A percentile compares a stretch with the other conserved stretches of the same genome.
These are phyloP conservation scores for Tipula confusa DNA, from an alignment of 2,888 invertebrate genomes.

Conservation along the genomic window DNA sequence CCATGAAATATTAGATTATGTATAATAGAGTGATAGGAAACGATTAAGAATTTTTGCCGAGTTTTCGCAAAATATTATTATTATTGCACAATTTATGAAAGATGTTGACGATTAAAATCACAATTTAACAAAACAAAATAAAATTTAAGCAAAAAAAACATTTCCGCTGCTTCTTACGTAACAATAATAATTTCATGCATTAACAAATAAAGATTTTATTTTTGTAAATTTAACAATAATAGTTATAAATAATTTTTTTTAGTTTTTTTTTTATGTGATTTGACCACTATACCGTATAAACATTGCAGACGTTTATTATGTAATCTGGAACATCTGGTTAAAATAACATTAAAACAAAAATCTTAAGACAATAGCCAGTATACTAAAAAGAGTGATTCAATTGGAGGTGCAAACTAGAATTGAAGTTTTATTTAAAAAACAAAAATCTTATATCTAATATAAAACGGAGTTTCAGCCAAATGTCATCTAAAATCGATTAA, in stretches of 20 bases:
- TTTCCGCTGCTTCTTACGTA: neutral
- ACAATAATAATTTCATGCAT: constrained; percentile 6
- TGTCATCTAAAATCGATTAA: too few relatives aligned
- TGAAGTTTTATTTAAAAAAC: too few relatives aligned
- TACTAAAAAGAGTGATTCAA: too few relatives aligned
- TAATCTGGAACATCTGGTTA: neutral
- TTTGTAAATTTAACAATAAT: neutral
- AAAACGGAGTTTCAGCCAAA: too few relatives aligned
- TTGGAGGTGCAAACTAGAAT: too few relatives aligned
- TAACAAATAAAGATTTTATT: neutral
- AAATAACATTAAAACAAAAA: neutral
- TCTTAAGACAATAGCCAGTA: neutral
- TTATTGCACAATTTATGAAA: neutral
- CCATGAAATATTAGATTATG: too few relatives aligned
- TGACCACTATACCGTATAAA: neutral
- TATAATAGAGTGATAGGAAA: too few relatives aligned
- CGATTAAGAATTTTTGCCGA: neutral
- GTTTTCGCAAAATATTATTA: neutral
- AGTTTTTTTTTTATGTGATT: neutral
- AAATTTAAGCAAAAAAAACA: too few relatives aligned
- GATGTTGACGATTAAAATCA: neutral
- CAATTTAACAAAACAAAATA: neutral
- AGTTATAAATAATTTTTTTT: neutral
- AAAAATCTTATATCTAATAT: too few relatives aligned
- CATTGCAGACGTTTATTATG: neutral